These are phyloP conservation scores for Melitaea cinxia DNA, from an alignment of 1,140 invertebrate species.

Conservation along the genomic window DNA sequence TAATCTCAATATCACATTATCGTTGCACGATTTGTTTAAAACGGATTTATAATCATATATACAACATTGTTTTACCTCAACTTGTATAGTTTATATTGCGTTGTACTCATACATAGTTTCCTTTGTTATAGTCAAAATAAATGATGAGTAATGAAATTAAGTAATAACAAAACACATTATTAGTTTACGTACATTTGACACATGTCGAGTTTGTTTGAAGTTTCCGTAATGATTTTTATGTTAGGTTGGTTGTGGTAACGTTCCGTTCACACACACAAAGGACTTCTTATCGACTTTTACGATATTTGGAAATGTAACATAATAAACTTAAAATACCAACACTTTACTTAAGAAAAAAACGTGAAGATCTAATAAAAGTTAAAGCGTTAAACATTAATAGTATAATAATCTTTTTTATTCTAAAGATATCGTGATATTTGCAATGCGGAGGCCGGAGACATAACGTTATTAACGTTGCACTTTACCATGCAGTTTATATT, in stretches of 20 bases:
- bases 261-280: slow-evolving; percentile 12
- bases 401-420: too few relatives aligned
- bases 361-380: too few relatives aligned
- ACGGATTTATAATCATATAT: background rate
- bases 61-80: background rate
- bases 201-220: slow-evolving; percentile 9
- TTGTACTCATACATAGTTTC: slow-evolving; percentile 24
- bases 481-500: background rate
- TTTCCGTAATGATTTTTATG: slow-evolving; percentile 16
- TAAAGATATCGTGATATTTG: too few relatives aligned
- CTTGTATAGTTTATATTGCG: background rate
- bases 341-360: too few relatives aligned
- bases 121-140: slow-evolving; percentile 28
- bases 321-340: too few relatives aligned
- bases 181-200: slow-evolving; percentile 11
- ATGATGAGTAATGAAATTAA: slow-evolving; percentile 26
- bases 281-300: too few relatives aligned
- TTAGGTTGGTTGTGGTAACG: slow-evolving; percentile 12
- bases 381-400: too few relatives aligned
- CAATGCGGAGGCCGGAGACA: too few relatives aligned
- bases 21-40: background rate
- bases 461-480: too few relatives aligned
- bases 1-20: slow-evolving; percentile 2
- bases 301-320: too few relatives aligned
- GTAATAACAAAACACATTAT: slow-evolving; percentile 12